Evolutionary conservation across 92 coral and sea anemone genomes (phyloP), one percentile per base, ranked within the genome.

Genomic region (Desmophyllum pertusum): DNA sequence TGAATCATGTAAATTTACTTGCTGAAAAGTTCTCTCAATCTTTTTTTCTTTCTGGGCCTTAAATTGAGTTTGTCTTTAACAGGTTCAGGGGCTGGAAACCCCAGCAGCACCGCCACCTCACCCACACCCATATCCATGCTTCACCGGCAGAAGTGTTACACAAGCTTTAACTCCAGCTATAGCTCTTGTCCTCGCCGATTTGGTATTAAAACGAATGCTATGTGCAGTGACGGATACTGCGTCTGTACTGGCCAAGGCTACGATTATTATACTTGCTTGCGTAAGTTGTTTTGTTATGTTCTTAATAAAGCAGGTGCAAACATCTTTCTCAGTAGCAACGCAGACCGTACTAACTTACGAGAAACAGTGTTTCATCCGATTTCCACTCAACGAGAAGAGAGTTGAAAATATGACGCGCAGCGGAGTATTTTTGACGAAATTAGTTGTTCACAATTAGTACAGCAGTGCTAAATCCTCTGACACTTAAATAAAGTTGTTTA

Each of bases 241-340:
- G 41, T 67, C 45, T 67, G 72, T 21, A 31, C 72, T 17, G 25
- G 41, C 41, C 72, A 67, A 38, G 72, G n/a, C 43, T 67, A 67
- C 25, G 39, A 67, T 21, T 36, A 67, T 19, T 4, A 35, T 17
- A 36, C 43, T 67, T 67, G 72, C 41, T 37, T 67, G 72, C 72
- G 72, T 67, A 19, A 67, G 72, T 35, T 66, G 39, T 14, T 31
- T 10, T 27, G 3, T 15, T 27, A 8, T 61, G 36, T 27, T 61
- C 53, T 48, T 13, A 48, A 1, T 1, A 45, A 45, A 4, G 1
- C 6, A 45, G 4, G 4, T 4, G 53, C 2, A 3, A 10, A 15
- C 53, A 48, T 14, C 1, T 48, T n/a, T n/a, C n/a, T n/a, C n/a
- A n/a, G n/a, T n/a, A n/a, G n/a, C n/a, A n/a, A n/a, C n/a, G n/a